These are phyloP conservation scores for Drosophila serrata DNA, from an alignment of 1,140 invertebrate genomes.

Conservation along the genomic window DNA sequence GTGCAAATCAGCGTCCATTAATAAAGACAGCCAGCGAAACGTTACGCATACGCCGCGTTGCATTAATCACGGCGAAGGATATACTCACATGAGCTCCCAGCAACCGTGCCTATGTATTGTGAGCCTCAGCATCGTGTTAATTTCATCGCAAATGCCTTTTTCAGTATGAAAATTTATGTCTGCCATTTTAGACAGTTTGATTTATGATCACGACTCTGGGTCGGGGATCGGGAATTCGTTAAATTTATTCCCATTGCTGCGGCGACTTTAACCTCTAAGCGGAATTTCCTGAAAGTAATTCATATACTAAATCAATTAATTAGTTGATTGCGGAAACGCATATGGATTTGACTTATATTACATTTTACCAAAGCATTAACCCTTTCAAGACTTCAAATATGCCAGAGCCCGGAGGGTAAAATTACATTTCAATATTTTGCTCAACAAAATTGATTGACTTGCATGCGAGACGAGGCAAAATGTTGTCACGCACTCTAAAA, in stretches of 20 bases:
- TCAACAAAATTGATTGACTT: conserved; percentile 58
- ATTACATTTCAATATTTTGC: conserved; percentile 47
- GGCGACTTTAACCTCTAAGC: conserved; percentile 16
- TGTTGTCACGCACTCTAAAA: conserved; percentile 61
- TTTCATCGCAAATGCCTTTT: conserved; percentile 79
- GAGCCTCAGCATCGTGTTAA: conserved; percentile 64
- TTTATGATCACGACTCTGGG: conserved; percentile 56
- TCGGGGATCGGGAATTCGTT: conserved; percentile 42
- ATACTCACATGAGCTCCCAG: conserved; percentile 42
- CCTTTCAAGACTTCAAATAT: neutral
- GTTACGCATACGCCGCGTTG: conserved; percentile 70
- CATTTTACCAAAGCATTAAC: neutral
- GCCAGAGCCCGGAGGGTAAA: neutral
- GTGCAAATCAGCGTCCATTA: conserved; percentile 79
- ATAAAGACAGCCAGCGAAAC: conserved; percentile 72
- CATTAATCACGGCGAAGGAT: conserved; percentile 75
- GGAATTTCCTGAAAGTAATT: conserved; percentile 21
- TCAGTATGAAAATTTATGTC: conserved; percentile 77
- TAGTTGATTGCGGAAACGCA: conserved; percentile 5
- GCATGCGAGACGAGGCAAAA: conserved; percentile 47
- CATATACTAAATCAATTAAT: conserved; percentile 30
- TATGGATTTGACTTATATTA: neutral
- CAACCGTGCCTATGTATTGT: conserved; percentile 22
- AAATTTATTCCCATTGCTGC: conserved; percentile 13
- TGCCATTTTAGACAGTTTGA: conserved; percentile 79